Base-by-base conservation (phyloP, 2,113 vertebrate genomes). In the Protomyctophum bolini region DNA sequence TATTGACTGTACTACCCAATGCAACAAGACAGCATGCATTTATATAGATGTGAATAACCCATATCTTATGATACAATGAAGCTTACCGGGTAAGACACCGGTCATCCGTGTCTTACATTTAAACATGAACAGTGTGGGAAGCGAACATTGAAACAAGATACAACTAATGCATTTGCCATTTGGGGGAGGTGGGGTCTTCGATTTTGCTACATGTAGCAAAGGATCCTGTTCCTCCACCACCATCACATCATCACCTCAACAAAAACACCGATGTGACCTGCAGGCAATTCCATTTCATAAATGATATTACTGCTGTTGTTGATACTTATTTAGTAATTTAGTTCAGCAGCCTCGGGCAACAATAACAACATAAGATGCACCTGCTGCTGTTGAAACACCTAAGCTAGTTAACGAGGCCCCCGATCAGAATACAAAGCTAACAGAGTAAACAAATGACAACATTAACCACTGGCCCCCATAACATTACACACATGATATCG, bases 291-390 rank as follows among this genome's bases (percentile, higher is more conserved):
- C 6, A 12, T 1, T 8, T 73, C 2, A 41, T 41, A 45, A 4
- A 47, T 41, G 50, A 3, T 15, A 8, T 29, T 55, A 49, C 46
- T 7, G 0, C 50, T 9, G 28, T 11, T 28, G 57, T 63, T 47
- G 6, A 8, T 33, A 54, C 51, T 41, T 68, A 6, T 58, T n/a
- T 47, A 49, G 3, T 41, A 1, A 41, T 41, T 41, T 10, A 48
- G 55, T 10, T 45, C 8, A 61, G 49, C 49, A 45, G 51, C 7
- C 33, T 41, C 33, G 33, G 33, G 33, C 33, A 41, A 41, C 33
- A 21, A n/a, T n/a, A n/a, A 21, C 21, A 11, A 7, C 28, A 45
- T 41, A 10, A 75, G 61, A 75, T 68, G 61, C 70, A 85, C 80
- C 73, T 75, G 78, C 73, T 52, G 62, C 8, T 15, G 33, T 41